Evolutionary conservation across 37 sponge, comb jelly and placozoan species (phyloP).

Genomic region (Beroe forskalii): DNA sequence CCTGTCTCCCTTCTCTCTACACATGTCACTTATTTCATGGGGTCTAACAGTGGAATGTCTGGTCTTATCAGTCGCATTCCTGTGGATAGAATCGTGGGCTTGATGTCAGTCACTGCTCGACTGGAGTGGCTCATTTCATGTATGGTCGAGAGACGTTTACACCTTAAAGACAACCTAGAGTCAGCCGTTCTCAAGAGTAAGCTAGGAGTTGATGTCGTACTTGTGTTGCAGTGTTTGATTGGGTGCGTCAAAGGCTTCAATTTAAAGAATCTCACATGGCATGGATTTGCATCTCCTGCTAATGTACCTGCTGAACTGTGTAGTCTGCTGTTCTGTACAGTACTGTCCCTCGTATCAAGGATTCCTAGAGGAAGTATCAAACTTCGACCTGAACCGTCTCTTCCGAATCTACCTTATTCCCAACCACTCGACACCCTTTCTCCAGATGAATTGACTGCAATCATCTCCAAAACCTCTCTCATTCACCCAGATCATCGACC

Average conservation of each 20-base stretch:
- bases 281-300: conserved; percentile 44
- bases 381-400: neutral
- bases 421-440: neutral
- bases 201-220: neutral
- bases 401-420: neutral
- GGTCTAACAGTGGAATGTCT: neutral
- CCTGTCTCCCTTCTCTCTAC: neutral
- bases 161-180: conserved; percentile 22
- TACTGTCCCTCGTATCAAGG: neutral
- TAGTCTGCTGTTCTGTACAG: neutral
- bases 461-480: neutral
- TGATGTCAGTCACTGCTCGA: neutral
- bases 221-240: neutral
- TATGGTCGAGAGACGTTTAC: neutral
- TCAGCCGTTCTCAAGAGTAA: neutral
- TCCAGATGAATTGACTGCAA: neutral
- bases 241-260: conserved; percentile 42
- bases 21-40: neutral
- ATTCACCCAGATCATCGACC: neutral
- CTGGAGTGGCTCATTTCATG: conserved; percentile 1
- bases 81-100: neutral
- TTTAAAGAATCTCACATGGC: conserved; percentile 56
- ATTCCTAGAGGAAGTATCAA: neutral
- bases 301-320: conserved; percentile 3
- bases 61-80: neutral